Evolutionary conservation across 2,797 vertebrate genomes (phyloP).

Genomic region (Miichthys miiuy): DNA sequence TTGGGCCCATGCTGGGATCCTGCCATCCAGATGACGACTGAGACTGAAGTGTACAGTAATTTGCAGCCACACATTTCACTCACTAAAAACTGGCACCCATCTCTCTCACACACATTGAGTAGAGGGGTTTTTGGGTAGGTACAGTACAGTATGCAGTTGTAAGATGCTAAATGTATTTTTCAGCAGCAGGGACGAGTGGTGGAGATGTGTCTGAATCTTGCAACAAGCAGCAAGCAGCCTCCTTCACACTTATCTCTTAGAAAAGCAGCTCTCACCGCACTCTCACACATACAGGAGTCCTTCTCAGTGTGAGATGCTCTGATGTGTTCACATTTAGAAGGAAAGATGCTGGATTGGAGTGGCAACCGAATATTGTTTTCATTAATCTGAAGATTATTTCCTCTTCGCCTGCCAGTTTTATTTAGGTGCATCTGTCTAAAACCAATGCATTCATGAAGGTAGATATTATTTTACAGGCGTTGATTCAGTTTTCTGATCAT

Average conservation of each 20-base stretch:
- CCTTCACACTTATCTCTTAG: slow-evolving; percentile 55
- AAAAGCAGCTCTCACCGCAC: slow-evolving; percentile 54
- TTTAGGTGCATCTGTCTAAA: neutral
- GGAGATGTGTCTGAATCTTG: slow-evolving; percentile 42
- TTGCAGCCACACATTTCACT: slow-evolving; percentile 63
- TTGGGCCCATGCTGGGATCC: slow-evolving; percentile 76
- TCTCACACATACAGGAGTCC: slow-evolving; percentile 44
- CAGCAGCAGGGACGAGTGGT: slow-evolving; percentile 44
- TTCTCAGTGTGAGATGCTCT: slow-evolving; percentile 38
- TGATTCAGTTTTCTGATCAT: neutral
- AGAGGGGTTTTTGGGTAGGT: slow-evolving; percentile 22
- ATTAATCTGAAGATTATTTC: slow-evolving; percentile 1
- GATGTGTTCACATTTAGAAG: slow-evolving; percentile 40
- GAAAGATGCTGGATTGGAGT: slow-evolving; percentile 14
- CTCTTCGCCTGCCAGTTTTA: neutral
- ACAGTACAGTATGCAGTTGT: slow-evolving; percentile 32
- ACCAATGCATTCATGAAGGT: neutral
- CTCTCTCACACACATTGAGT: neutral
- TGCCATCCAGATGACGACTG: slow-evolving; percentile 77
- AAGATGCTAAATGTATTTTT: slow-evolving; percentile 55
- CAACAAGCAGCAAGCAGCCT: slow-evolving; percentile 58
- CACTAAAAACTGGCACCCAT: slow-evolving; percentile 38
- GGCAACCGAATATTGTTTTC: slow-evolving; percentile 1
- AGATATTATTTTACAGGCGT: neutral
- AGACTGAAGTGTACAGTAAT: slow-evolving; percentile 62